phyloP scores from a whole-genome alignment of 2,888 invertebrate genomes.

The Muscina levida region DNA sequence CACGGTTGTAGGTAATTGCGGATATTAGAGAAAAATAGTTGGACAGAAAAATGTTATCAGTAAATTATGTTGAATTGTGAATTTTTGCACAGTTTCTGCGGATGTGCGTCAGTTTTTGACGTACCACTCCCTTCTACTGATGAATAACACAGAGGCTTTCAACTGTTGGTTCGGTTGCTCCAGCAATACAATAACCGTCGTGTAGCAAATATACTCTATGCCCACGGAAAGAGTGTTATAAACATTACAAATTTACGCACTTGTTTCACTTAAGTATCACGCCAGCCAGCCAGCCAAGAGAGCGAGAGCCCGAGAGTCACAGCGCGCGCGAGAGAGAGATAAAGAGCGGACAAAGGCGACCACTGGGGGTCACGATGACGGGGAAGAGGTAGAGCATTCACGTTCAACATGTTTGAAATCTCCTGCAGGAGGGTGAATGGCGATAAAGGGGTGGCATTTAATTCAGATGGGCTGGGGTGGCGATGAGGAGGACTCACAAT shows the following conservation, averaged over 20 bases:
- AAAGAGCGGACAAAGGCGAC: background rate
- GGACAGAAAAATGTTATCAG: constrained; percentile 60
- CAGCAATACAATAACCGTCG: constrained; percentile 41
- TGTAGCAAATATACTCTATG: constrained; percentile 16
- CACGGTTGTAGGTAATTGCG: background rate
- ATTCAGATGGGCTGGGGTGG: background rate
- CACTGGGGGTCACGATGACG: background rate
- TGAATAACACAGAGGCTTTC: constrained; percentile 67
- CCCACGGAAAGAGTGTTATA: constrained; percentile 23
- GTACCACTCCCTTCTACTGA: constrained; percentile 81
- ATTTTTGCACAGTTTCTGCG: constrained; percentile 74
- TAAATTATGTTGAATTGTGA: constrained; percentile 53
- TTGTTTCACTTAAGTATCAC: constrained; percentile 34
- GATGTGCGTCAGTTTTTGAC: constrained; percentile 80
- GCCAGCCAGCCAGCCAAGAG: constrained; percentile 23
- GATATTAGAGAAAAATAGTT: constrained; percentile 50
- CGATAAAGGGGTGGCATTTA: constrained; percentile 23
- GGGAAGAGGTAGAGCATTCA: background rate
- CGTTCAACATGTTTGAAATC: constrained; percentile 56
- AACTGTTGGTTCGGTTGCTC: constrained; percentile 66
- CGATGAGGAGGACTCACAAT: background rate
- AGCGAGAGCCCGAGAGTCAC: background rate
- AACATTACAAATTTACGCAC: constrained; percentile 39
- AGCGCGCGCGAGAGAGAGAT: background rate
- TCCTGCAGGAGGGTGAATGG: constrained; percentile 9